These are phyloP conservation scores for Lepus townsendii DNA, from an alignment of 2,797 vertebrate genomes.

Conservation along the genomic window DNA sequence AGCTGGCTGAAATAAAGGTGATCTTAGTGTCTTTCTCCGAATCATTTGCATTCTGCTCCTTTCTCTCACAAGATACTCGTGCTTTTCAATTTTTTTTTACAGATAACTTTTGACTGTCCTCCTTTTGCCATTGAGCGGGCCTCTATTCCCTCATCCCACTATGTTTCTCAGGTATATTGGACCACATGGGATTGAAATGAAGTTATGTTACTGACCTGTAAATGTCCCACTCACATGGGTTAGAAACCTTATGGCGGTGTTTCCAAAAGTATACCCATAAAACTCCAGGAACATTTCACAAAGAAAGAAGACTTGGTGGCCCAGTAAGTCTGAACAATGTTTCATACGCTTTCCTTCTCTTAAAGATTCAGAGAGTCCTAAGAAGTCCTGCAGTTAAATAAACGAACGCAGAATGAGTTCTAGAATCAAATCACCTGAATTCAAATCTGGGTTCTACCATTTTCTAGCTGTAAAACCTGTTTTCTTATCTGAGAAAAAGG, in stretches of 20 bases:
- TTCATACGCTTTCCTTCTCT: constrained; percentile 16
- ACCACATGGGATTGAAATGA: not conserved
- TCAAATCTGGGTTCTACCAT: constrained; percentile 16
- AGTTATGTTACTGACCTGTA: constrained; percentile 30
- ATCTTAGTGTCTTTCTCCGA: not conserved
- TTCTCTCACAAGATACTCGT: not conserved
- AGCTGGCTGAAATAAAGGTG: constrained; percentile 44
- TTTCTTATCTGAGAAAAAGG: constrained; percentile 39
- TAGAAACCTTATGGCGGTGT: not conserved
- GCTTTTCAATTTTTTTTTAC: not conserved
- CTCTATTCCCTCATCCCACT: not conserved
- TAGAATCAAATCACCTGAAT: not conserved
- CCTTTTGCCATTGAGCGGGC: not conserved
- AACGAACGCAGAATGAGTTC: constrained; percentile 42
- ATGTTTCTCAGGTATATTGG: not conserved
- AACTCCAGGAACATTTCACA: constrained; percentile 6
- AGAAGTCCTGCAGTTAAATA: constrained; percentile 21
- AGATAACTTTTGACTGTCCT: not conserved
- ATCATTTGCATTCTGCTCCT: too few species aligned
- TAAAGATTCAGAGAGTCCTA: not conserved
- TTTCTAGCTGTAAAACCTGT: constrained; percentile 23
- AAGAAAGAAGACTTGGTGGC: not conserved
- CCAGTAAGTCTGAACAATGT: constrained; percentile 2
- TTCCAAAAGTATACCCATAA: constrained; percentile 39
- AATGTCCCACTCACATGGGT: constrained; percentile 39